A percentile compares a stretch with the other conserved stretches of the same genome.
phyloP scores from a whole-genome alignment of 2,113 vertebrate genomes.

The Elephas maximus region DNA sequence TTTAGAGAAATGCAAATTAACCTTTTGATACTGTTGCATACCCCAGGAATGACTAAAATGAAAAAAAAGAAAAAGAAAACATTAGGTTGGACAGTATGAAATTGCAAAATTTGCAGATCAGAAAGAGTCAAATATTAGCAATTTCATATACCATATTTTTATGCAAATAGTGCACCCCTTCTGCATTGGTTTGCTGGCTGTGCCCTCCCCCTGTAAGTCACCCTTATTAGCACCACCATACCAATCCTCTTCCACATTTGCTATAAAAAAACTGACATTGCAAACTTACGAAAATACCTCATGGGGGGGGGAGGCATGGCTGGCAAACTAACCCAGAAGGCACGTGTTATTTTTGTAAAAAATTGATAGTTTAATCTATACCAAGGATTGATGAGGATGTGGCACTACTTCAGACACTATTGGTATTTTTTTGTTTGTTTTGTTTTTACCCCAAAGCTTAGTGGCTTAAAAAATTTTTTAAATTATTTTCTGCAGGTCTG shows the following conservation, averaged over 20 bases:
- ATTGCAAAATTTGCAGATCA: neutral
- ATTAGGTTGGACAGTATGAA: neutral
- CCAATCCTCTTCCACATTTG: no score
- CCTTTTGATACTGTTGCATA: neutral
- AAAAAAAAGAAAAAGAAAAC: neutral
- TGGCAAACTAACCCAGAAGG: no score
- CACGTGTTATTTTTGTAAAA: no score
- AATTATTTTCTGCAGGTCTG: neutral
- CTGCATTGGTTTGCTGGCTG: no score
- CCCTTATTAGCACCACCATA: no score
- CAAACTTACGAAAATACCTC: no score
- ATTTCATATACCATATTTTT: neutral
- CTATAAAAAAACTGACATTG: no score
- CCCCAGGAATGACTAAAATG: no score
- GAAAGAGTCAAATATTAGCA: neutral
- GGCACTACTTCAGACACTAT: neutral
- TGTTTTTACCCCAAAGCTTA: neutral
- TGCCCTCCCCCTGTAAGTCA: no score
- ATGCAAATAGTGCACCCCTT: no score
- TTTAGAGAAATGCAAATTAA: slow-evolving; percentile 55
- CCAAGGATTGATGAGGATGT: neutral
- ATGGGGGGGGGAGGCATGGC: no score
- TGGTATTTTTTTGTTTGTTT: neutral
- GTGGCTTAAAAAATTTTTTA: neutral
- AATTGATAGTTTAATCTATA: neutral